These are phyloP conservation scores for Martes martes DNA, from an alignment of 2,113 vertebrate species.

Conservation along the genomic window DNA sequence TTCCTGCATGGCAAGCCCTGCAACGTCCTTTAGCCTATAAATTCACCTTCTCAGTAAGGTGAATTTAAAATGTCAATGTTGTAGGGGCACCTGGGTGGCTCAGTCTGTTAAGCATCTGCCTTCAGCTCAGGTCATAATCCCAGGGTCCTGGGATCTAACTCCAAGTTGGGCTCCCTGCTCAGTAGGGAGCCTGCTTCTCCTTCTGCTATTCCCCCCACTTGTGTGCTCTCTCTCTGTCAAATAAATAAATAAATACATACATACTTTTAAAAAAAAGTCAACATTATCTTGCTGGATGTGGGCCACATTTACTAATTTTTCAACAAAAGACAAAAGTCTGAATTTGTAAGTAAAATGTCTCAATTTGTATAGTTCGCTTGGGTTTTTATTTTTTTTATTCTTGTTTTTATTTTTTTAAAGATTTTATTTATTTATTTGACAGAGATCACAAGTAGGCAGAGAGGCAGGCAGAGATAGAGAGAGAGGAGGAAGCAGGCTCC, in stretches of 20 bases:
- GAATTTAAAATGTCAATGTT: not conserved
- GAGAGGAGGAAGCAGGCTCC: too few species aligned
- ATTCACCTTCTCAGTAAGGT: not conserved
- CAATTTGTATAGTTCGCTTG: not conserved
- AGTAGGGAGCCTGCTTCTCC: too few species aligned
- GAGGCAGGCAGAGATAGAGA: too few species aligned
- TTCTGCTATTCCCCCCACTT: not conserved
- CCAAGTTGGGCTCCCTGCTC: too few species aligned
- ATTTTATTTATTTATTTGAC: too few species aligned
- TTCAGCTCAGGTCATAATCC: too few species aligned
- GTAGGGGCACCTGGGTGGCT: not conserved
- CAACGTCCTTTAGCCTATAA: not conserved
- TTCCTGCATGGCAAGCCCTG: not conserved
- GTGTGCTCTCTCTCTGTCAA: not conserved
- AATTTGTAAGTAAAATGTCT: not conserved
- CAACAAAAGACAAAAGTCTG: slow-evolving; percentile 5
- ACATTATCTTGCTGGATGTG: not conserved
- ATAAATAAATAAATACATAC: too few species aligned
- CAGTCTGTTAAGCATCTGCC: too few species aligned
- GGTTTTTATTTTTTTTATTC: not conserved
- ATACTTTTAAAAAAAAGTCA: too few species aligned
- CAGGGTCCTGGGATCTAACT: too few species aligned
- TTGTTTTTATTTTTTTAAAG: not conserved
- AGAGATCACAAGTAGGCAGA: too few species aligned
- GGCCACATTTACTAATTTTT: not conserved